Evolutionary conservation across 2,113 vertebrate genomes (phyloP).

Genomic region (Aegithalos caudatus): DNA sequence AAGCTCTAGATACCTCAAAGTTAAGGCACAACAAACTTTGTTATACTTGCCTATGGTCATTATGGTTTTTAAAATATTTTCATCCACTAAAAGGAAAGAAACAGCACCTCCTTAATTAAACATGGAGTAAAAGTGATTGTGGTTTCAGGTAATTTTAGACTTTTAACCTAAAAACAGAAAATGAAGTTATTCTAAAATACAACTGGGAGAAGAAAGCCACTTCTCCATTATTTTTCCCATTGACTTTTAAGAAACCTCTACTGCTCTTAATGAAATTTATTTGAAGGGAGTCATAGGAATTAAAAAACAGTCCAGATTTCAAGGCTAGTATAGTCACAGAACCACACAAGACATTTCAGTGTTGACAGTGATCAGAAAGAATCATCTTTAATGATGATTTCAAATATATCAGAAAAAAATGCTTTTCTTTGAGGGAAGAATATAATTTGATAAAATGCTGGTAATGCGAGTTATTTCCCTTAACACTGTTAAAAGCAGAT

Average conservation of each 20-base stretch:
- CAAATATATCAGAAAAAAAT: neutral
- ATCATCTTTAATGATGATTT: neutral
- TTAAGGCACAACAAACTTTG: neutral
- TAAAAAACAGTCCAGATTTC: neutral
- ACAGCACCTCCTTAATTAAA: neutral
- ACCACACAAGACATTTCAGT: neutral
- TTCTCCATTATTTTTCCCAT: neutral
- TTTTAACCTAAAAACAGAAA: neutral
- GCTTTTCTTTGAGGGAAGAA: neutral
- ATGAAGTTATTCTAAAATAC: neutral
- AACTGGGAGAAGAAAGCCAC: neutral
- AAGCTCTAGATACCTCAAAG: neutral
- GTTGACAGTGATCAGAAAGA: slow-evolving; percentile 28
- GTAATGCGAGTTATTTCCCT: neutral
- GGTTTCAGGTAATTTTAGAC: neutral
- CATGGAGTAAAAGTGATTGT: neutral
- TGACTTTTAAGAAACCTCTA: neutral
- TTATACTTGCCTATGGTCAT: neutral
- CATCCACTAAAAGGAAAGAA: neutral
- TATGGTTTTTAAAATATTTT: neutral
- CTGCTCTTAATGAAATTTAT: neutral
- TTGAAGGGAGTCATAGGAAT: neutral
- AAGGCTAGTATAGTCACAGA: neutral
- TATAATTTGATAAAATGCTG: neutral
- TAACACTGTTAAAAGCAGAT: neutral